Base-by-base conservation (phyloP, 2,113 vertebrate genomes). In the Aramus guarauna region DNA sequence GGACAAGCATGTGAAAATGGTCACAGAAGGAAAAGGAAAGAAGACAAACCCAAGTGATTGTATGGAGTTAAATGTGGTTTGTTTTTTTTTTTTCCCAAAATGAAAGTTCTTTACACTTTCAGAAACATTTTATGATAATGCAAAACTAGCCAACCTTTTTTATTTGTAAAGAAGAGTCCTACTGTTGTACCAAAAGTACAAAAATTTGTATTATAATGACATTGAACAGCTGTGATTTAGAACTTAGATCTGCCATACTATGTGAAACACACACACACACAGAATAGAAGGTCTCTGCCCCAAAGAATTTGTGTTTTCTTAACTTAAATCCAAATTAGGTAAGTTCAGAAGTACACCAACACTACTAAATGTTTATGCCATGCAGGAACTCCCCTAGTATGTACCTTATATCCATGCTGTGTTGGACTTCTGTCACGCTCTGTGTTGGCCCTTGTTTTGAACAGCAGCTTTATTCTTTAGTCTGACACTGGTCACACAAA, bases 271-370 rank as follows among this genome's bases (percentile, higher is more conserved):
- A 34, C 30, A 8, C 50, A 34, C 47, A 12, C 18, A 34, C 45
- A 62, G 48, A 83, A 34, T 10, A 73, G 79, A 52, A 29, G 13
- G 14, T 60, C 39, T 64, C 36, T 88, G 58, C 32, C 24, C 55
- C 24, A 2, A 60, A 27, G 34, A 5, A 4, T 69, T 96, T 56
- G 29, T 0, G 0, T 66, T 84, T 52, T 75, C 39, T 58, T 56
- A 52, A 39, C 30, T 69, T 53, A 59, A 37, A 41, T 64, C 50
- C 48, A 43, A 41, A 56, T 18, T 17, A 67, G 21, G 7, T 34
- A 53, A 26, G 18, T 64, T 85, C n/a, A 67, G 78, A 59, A 64
- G 39, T 68, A 52, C 2, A 2, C 9, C 47, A 47, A 0, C 17
- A 16, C 30, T 76, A 5, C 15, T 22, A 11, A 64, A 15, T 1